Percentiles rank a stretch among this genome's conserved stretches.
Conservation (phyloP, 1,140 invertebrate species). For the Cecropterus lyciades region DNA sequence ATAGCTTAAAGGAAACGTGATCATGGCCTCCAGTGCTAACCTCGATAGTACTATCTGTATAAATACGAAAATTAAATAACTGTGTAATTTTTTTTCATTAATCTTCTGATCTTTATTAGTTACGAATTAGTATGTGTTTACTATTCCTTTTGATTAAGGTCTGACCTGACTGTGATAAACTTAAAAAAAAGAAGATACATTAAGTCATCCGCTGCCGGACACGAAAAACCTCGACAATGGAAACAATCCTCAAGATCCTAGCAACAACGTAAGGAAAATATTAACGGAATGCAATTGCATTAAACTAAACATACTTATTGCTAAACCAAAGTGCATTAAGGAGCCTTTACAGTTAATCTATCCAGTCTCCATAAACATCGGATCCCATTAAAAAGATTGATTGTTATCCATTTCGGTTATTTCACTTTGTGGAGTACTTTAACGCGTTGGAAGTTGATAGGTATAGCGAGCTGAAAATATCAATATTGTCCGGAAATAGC, state of each 20-base stretch:
- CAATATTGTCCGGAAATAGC: conserved; percentile 76
- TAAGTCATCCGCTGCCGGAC: neutral
- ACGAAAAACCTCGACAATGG: conserved; percentile 21
- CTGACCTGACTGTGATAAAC: too few species aligned
- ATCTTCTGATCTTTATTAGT: too few species aligned
- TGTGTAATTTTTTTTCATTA: too few species aligned
- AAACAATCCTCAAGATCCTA: conserved; percentile 37
- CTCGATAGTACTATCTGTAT: too few species aligned
- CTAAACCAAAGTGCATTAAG: conserved; percentile 46
- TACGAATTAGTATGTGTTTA: too few species aligned
- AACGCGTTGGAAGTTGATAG: conserved; percentile 74
- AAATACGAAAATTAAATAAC: too few species aligned
- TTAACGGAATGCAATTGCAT: conserved; percentile 44
- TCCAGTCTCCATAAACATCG: conserved; percentile 34
- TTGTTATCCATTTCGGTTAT: conserved; percentile 59
- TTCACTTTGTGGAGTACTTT: conserved; percentile 70
- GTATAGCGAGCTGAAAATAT: conserved; percentile 71
- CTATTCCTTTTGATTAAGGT: too few species aligned
- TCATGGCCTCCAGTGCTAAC: too few species aligned
- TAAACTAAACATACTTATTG: conserved; percentile 33
- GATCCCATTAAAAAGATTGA: conserved; percentile 52
- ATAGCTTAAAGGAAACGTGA: too few species aligned
- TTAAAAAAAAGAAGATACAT: neutral
- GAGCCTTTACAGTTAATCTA: conserved; percentile 41
- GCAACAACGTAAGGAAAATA: conserved; percentile 60